These are phyloP conservation scores for Okapia johnstoni DNA, from an alignment of 2,113 vertebrate genomes.

Conservation along the genomic window DNA sequence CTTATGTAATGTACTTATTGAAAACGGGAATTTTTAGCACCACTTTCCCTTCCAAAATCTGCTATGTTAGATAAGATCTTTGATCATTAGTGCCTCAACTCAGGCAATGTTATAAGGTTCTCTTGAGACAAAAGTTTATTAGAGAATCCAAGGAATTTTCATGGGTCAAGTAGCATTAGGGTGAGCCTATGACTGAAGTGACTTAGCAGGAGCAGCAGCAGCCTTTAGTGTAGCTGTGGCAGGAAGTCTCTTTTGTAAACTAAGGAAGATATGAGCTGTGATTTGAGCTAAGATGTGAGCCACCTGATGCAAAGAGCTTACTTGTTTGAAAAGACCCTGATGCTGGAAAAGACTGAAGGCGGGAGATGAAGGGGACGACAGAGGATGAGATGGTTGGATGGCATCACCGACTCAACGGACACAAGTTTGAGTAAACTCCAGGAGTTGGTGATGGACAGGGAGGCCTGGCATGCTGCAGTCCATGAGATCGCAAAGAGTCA, in stretches of 20 bases:
- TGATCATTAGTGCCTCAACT: background rate
- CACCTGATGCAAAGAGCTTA: background rate
- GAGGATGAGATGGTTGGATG: background rate
- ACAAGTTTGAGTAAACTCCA: background rate
- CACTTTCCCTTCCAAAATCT: conserved; percentile 1
- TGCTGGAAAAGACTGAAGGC: background rate
- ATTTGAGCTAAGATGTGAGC: background rate
- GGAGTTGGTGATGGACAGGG: background rate
- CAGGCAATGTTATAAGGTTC: background rate
- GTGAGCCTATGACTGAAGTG: background rate
- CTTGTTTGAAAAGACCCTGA: background rate
- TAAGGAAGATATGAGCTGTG: background rate
- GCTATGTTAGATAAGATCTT: background rate
- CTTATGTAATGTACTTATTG: background rate
- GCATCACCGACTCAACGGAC: background rate
- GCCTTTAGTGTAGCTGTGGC: background rate
- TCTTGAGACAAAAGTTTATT: conserved; percentile 20
- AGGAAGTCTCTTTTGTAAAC: background rate
- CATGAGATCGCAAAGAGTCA: fast-evolving
- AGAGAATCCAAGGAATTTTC: conserved; percentile 19
- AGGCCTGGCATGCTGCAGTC: background rate
- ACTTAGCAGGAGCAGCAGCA: no score
- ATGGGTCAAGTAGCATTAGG: background rate
- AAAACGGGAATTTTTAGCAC: background rate
- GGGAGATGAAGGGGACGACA: fast-evolving